Evolutionary conservation across 64 coral and sea anemone genomes (phyloP).

Genomic region (Pachyseris speciosa): DNA sequence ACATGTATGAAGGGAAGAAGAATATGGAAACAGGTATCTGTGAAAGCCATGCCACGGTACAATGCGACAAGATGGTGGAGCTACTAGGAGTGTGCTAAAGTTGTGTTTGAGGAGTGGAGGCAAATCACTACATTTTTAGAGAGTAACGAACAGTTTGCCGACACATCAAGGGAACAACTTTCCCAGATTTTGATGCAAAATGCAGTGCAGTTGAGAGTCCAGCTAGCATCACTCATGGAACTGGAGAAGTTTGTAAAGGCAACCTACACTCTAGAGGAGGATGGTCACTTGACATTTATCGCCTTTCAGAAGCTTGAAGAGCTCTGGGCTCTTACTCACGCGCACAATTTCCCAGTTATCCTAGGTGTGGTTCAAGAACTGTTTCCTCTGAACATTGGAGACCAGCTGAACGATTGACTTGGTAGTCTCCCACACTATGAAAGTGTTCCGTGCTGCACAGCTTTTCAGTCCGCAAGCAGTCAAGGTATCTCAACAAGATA

Average conservation of each 20-base stretch:
- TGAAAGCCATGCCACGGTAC: constrained; percentile 34
- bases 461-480: constrained; percentile 46
- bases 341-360: neutral
- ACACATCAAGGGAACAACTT: constrained; percentile 51
- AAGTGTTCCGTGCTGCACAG: constrained; percentile 57
- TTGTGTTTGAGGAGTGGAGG: constrained; percentile 44
- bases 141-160: constrained; percentile 37
- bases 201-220: too few species aligned
- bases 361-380: neutral
- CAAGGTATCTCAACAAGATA: constrained; percentile 29
- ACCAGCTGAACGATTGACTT: constrained; percentile 36
- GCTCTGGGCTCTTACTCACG: constrained; percentile 25
- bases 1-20: too few species aligned
- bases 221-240: too few species aligned
- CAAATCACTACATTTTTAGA: constrained; percentile 29
- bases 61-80: constrained; percentile 55
- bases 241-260: too few species aligned
- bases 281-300: constrained; percentile 23
- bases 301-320: constrained; percentile 35
- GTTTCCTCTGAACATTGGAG: neutral
- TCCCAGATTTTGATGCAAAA: too few species aligned
- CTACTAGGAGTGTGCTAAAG: constrained; percentile 36
- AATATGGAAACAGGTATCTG: constrained; percentile 15
- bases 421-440: constrained; percentile 10
- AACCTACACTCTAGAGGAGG: too few species aligned